Base-by-base conservation (phyloP, 1,140 invertebrate species). In the Pteromalus puparum region DNA sequence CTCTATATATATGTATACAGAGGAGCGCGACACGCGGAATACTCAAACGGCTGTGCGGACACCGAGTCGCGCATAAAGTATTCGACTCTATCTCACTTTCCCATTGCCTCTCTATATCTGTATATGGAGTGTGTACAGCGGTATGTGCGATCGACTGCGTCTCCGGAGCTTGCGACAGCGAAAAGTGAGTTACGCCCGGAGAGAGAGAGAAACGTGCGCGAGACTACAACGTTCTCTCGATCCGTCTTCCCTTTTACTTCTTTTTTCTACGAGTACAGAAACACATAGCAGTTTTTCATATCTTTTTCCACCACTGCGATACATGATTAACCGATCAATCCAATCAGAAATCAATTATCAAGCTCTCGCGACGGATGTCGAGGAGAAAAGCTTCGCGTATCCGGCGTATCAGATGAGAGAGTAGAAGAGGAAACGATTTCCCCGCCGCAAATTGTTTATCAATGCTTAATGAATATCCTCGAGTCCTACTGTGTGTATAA, bases 41-140 rank as follows among this genome's bases (percentile, higher is more conserved):
- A 92, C 91, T 90, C 91, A 92, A 93, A 90, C 84, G 78, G 26
- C 84, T 75, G 73, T 83, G 84, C 53, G 76, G 42, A 87, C 82
- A 86, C 86, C 87, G 74, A 87, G 89, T 88, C 87, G 89, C 91
- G 90, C 92, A 92, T 93, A 91, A 93, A 92, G 91, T 92, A 93
- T 92, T 93, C 90, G 87, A 88, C 53, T 67, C 70, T 53, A 70
- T 82, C 65, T 73, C 21, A 26, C 81, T 72, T 15, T 48, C 70
- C 34, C 81, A 74, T 30, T 73, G 42, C 34, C 81, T 82, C 65
- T 73, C 21, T 46, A 53, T 21, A 46, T 61, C 28, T 82, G 24
- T 74, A 34, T 76, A 9, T 7, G 15, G 38, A 38, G 73, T 67
- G 15, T 79, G 74, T 68, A 70, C 38, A 6, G 46, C 74, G 38